phyloP scores from a whole-genome alignment of 2,113 vertebrate genomes.

The Heliornis fulica region DNA sequence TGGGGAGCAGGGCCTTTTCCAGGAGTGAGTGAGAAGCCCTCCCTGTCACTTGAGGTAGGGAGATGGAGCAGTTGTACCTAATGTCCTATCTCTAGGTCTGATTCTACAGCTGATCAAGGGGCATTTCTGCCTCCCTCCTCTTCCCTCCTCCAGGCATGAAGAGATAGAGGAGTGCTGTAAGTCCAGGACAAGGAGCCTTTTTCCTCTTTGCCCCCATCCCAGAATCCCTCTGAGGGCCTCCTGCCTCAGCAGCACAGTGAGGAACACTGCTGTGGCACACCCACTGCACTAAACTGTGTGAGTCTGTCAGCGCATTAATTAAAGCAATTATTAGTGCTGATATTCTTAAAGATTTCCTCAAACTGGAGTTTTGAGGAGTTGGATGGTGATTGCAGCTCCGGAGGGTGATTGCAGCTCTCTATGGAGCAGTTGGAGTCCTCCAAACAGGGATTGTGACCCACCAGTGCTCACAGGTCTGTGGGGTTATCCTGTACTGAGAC shows the following conservation, averaged over 20 bases:
- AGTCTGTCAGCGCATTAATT: not conserved
- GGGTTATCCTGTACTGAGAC: not conserved
- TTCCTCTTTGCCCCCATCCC: not conserved
- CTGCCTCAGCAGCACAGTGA: accelerated
- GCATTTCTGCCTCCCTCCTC: accelerated
- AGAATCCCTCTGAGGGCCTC: not conserved
- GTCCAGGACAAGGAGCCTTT: not conserved
- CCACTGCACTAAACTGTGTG: not conserved
- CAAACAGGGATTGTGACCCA: not conserved
- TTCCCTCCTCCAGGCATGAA: not conserved
- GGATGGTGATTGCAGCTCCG: not conserved
- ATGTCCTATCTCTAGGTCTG: not conserved
- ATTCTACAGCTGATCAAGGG: accelerated
- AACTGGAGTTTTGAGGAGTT: no score
- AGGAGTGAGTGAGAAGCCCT: not conserved
- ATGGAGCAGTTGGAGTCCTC: accelerated
- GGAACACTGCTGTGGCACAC: not conserved
- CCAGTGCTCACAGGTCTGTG: not conserved
- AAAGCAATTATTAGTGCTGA: not conserved
- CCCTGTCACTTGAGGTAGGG: not conserved
- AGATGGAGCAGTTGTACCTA: not conserved
- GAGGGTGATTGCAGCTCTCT: not conserved
- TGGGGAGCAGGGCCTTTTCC: not conserved
- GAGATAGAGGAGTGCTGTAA: not conserved
- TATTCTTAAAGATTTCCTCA: not conserved